Percentiles rank a stretch among this genome's conserved stretches.
Conservation (phyloP, 1,140 invertebrate species). For the Drosophila auraria region DNA sequence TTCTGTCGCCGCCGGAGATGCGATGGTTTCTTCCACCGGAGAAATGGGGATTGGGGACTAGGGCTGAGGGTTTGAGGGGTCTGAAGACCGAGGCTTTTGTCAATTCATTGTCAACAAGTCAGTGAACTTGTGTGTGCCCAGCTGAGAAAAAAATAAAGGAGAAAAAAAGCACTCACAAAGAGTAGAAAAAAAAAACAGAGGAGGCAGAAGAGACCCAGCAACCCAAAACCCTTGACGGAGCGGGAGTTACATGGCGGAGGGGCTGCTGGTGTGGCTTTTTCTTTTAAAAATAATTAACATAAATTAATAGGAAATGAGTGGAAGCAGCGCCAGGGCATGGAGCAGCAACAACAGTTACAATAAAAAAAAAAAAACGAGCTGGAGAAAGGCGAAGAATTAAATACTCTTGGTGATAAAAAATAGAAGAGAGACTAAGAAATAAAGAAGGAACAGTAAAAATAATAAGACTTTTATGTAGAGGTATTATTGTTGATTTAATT, state of each 20-base stretch:
- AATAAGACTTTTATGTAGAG: too few relatives aligned
- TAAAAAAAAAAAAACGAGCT: background rate
- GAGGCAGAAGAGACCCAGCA: constrained; percentile 35
- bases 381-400: constrained; percentile 4
- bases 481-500: background rate
- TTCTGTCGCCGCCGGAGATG: constrained; percentile 31
- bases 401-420: background rate
- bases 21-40: constrained; percentile 8
- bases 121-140: constrained; percentile 73
- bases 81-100: constrained; percentile 59
- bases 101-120: constrained; percentile 82
- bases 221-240: constrained; percentile 26
- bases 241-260: background rate
- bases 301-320: constrained; percentile 81
- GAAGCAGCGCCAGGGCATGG: constrained; percentile 53
- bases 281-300: constrained; percentile 81
- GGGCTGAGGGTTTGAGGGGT: constrained; percentile 14
- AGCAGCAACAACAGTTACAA: constrained; percentile 61
- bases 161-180: constrained; percentile 17
- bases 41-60: constrained; percentile 18
- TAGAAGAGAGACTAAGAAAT: too few relatives aligned
- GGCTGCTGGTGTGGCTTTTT: constrained; percentile 68
- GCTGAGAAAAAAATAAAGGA: constrained; percentile 31
- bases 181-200: constrained; percentile 15
- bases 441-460: background rate